phyloP scores from a whole-genome alignment of 2,113 vertebrate genomes.

The Ceyx margarethae region DNA sequence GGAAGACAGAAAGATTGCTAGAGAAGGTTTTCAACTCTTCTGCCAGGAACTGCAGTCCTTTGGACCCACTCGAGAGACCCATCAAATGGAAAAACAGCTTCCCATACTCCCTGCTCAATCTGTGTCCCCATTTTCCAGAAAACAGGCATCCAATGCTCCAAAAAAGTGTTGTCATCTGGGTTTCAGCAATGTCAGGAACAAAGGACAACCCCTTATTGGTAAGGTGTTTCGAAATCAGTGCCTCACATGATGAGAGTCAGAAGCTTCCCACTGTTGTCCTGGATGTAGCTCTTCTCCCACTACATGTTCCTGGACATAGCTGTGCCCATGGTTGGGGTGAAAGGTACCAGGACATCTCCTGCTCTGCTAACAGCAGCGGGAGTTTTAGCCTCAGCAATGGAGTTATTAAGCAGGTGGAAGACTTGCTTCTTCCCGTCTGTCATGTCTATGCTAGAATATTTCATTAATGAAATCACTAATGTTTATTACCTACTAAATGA shows the following conservation, averaged over 20 bases:
- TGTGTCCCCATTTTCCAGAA: background rate
- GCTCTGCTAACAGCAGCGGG: background rate
- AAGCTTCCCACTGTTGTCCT: background rate
- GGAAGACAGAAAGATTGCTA: background rate
- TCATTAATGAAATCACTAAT: slow-evolving; percentile 61
- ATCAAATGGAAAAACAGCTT: background rate
- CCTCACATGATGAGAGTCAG: background rate
- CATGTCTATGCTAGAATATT: slow-evolving; percentile 37
- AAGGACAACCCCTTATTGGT: background rate
- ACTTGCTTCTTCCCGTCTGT: background rate
- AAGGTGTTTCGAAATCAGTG: slow-evolving; percentile 37
- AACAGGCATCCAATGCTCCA: background rate
- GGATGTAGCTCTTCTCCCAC: background rate
- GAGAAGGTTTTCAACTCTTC: background rate
- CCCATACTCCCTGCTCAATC: background rate
- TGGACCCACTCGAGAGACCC: background rate
- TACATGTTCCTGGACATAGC: fast-evolving
- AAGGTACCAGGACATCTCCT: background rate
- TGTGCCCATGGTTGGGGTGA: fast-evolving
- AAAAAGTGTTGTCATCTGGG: slow-evolving; percentile 29
- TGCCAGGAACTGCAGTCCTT: background rate
- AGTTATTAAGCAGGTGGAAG: slow-evolving; percentile 40
- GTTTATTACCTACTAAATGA: slow-evolving; percentile 63
- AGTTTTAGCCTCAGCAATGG: background rate
- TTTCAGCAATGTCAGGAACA: slow-evolving; percentile 27